Evolutionary conservation across 2,888 invertebrate species (phyloP).

Genomic region (Epirrhoe alternata): DNA sequence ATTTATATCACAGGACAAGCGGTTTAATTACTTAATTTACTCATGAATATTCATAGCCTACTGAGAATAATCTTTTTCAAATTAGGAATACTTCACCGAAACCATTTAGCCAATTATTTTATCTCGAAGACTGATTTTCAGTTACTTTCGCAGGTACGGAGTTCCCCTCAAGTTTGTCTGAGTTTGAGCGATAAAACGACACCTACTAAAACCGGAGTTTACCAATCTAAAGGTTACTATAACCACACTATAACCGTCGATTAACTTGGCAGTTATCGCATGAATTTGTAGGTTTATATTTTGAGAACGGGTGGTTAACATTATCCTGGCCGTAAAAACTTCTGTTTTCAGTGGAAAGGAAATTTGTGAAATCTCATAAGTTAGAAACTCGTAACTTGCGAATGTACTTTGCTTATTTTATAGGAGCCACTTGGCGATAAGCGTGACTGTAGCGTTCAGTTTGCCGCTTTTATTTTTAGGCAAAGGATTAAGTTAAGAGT

Average conservation of each 20-base stretch:
- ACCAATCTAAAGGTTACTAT: slow-evolving; percentile 2
- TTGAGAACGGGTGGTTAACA: slow-evolving; percentile 6
- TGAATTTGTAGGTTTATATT: neutral
- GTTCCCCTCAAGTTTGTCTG: slow-evolving; percentile 14
- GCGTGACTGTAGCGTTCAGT: slow-evolving; percentile 20
- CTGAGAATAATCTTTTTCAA: slow-evolving; percentile 6
- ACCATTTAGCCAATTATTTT: slow-evolving; percentile 11
- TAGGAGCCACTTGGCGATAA: slow-evolving; percentile 43
- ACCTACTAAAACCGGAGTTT: neutral
- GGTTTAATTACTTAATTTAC: slow-evolving; percentile 8
- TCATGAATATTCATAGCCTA: slow-evolving; percentile 2
- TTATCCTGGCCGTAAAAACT: slow-evolving; percentile 38
- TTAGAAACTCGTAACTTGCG: slow-evolving; percentile 37
- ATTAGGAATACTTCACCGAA: slow-evolving; percentile 4
- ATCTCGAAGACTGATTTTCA: slow-evolving; percentile 19
- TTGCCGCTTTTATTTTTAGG: neutral
- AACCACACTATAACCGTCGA: neutral
- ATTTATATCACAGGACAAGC: neutral
- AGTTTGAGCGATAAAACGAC: slow-evolving; percentile 23
- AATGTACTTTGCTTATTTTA: slow-evolving; percentile 38
- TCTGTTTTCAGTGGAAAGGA: slow-evolving; percentile 33
- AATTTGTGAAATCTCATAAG: slow-evolving; percentile 39
- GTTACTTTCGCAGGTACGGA: slow-evolving; percentile 10
- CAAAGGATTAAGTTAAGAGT: neutral
- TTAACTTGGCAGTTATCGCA: neutral